phyloP scores from a whole-genome alignment of 2,797 vertebrate species.

The Phrynocephalus guinanensis region DNA sequence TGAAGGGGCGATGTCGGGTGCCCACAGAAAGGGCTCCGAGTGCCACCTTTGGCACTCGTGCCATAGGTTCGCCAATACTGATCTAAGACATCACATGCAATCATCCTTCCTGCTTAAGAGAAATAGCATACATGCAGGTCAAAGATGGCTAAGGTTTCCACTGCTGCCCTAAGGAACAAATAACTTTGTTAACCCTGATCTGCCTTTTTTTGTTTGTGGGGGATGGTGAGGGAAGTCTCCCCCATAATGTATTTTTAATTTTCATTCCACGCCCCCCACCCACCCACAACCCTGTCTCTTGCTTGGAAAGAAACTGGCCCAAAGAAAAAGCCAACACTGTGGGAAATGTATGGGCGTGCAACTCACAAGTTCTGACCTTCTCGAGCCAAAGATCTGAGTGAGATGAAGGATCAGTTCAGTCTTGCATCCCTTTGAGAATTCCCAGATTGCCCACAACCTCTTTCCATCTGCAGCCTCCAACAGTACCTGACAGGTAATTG shows the following conservation, averaged over 20 bases:
- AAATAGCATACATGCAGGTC: background rate
- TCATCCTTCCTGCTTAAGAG: background rate
- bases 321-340: background rate
- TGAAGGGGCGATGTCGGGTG: too few species aligned
- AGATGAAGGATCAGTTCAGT: background rate
- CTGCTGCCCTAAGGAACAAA: too few species aligned
- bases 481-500: too few species aligned
- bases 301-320: too few species aligned
- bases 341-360: background rate
- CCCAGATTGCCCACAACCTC: too few species aligned
- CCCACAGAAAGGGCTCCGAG: too few species aligned
- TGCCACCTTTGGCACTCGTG: too few species aligned
- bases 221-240: background rate
- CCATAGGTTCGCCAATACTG: too few species aligned
- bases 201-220: background rate
- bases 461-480: too few species aligned
- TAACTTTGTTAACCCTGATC: background rate
- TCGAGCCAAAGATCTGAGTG: background rate
- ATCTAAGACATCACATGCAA: background rate
- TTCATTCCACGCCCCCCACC: background rate
- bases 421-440: background rate
- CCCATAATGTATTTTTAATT: background rate
- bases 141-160: background rate
- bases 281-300: background rate
- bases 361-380: background rate